Evolutionary conservation across 2,113 vertebrate genomes (phyloP).

Genomic region (Aleadryas rufinucha): DNA sequence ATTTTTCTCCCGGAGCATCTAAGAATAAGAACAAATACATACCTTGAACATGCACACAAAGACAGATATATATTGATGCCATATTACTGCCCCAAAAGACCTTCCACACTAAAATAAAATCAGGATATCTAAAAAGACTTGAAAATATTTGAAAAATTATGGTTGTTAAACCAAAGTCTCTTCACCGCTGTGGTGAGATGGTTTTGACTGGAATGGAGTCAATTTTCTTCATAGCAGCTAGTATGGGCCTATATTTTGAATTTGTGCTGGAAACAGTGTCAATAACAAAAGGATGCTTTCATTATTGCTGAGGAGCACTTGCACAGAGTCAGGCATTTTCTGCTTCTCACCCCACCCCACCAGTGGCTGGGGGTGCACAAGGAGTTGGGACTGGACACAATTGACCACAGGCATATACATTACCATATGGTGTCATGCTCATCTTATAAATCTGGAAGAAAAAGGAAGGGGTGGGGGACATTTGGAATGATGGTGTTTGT

Average conservation of each 20-base stretch:
- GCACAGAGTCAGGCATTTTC: not conserved
- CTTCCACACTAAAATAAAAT: not conserved
- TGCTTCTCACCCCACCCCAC: not conserved
- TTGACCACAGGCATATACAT: not conserved
- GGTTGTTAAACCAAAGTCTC: not conserved
- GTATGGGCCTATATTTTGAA: not conserved
- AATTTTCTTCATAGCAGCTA: not conserved
- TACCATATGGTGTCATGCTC: not conserved
- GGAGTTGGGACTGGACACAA: fast-evolving
- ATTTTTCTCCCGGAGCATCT: not conserved
- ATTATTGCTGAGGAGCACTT: not conserved
- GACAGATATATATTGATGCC: not conserved
- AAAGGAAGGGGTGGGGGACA: not conserved
- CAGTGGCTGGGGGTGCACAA: not conserved
- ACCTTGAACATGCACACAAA: not conserved
- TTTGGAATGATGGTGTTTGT: not conserved
- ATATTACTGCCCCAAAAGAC: not conserved
- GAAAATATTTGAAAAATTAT: not conserved
- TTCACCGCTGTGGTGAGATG: not conserved
- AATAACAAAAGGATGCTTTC: not conserved
- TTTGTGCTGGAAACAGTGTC: not conserved
- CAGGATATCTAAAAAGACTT: not conserved
- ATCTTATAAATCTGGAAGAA: not conserved
- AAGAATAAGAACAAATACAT: not conserved
- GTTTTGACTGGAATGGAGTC: not conserved